These are phyloP conservation scores for Galerucella calmariensis DNA, from an alignment of 2,888 invertebrate genomes.

Conservation along the genomic window DNA sequence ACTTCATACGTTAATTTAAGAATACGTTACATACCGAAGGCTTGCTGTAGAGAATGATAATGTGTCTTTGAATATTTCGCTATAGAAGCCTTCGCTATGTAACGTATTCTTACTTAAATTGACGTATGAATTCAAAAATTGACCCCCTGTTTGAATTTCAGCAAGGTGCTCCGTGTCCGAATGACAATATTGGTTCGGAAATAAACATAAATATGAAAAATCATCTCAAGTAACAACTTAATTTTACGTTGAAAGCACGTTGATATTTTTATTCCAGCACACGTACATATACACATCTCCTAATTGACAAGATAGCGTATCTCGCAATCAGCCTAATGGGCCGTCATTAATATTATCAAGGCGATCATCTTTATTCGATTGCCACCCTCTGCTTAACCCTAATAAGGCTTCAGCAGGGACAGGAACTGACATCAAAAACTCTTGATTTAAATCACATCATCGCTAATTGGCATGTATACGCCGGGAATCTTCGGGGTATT, in stretches of 20 bases:
- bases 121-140: too few relatives aligned
- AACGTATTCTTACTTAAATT: too few relatives aligned
- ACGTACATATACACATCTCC: slow-evolving; percentile 3
- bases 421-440: slow-evolving; percentile 51
- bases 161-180: too few relatives aligned
- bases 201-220: slow-evolving; percentile 18
- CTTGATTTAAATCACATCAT: slow-evolving; percentile 52
- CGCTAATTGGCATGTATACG: slow-evolving; percentile 51
- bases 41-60: too few relatives aligned
- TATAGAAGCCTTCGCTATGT: too few relatives aligned
- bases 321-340: slow-evolving; percentile 53
- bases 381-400: slow-evolving; percentile 55
- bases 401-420: slow-evolving; percentile 45
- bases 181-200: too few relatives aligned
- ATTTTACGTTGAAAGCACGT: not conserved
- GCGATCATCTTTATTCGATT: slow-evolving; percentile 54
- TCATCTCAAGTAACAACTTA: not conserved
- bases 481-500: slow-evolving; percentile 37
- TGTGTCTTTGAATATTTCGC: too few relatives aligned
- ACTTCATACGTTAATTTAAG: too few relatives aligned
- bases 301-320: slow-evolving; percentile 41
- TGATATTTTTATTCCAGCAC: not conserved
- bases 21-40: too few relatives aligned
- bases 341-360: slow-evolving; percentile 56
- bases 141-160: too few relatives aligned